Evolutionary conservation across 1,140 invertebrate genomes (phyloP), one percentile per base, ranked within the genome.

Genomic region (Babylonia areolata): DNA sequence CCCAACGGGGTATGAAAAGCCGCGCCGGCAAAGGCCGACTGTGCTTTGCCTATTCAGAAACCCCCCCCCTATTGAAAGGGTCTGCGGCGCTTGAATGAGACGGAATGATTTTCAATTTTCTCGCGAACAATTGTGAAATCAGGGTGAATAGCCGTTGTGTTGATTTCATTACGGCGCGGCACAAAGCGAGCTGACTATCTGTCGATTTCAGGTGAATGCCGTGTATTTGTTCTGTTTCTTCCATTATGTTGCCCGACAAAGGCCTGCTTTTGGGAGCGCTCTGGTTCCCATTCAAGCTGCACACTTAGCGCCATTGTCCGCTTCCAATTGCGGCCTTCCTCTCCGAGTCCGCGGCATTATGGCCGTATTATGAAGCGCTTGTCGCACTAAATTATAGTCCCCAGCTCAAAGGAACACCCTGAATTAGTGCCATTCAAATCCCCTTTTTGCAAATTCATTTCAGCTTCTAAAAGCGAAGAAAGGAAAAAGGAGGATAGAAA

Each of bases 271-370:
- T 89, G 84, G 90, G 73, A 73, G 86, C 33, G 85, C 96, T 89
- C 81, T 95, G 96, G 88, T 87, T 77, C 46, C 80, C 54, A 88
- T 89, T 87, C 84, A 88, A 69, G 73, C 81, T 37, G 75, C 82
- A 86, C 88, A 90, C 89, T 90, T 88, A 87, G 79, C 75, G 58
- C 80, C 82, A 84, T 91, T 90, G 89, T 91, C 64, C 35, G 1
- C 31, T 33, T 46, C 88, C 88, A 89, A 90, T 91, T 80, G 87
- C 86, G 37, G 88, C 88, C 90, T 2, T 94, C 96, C 75, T 94
- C 96, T 46, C 93, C 96, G 58, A 93, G 96, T 75, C 69, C 39
- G 85, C 80, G 73, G 82, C 86, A 88, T 90, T 90, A 89, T 91
- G 87, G 78, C 58, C 31, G 78, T 88, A 90, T 89, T 89, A 89